Conservation (phyloP, 2,797 vertebrate species). For the Pseudochirops cupreus region DNA sequence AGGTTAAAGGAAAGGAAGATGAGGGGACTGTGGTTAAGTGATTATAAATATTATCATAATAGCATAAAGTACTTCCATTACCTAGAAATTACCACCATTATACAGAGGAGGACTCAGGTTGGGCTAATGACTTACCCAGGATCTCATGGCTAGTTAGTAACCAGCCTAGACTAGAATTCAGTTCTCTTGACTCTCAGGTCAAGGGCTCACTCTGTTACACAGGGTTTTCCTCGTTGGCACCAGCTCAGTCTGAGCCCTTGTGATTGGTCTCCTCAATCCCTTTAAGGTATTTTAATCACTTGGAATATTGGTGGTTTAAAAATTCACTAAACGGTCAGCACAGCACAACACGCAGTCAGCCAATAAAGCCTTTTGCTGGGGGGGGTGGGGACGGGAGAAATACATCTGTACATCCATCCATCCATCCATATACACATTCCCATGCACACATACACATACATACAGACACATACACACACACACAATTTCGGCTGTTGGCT, state of each 20-base stretch:
- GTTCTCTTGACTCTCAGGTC: conserved; percentile 1
- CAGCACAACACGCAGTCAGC: conserved; percentile 39
- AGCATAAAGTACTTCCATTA: neutral
- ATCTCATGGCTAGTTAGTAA: conserved; percentile 20
- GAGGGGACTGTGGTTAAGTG: neutral
- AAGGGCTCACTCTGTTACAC: neutral
- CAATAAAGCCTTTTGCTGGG: neutral
- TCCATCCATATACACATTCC: fast-evolving
- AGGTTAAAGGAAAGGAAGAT: neutral
- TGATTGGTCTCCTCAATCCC: conserved; percentile 31
- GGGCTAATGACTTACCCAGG: neutral
- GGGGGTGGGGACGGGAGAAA: neutral
- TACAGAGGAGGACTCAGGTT: conserved; percentile 3
- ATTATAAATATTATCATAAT: neutral
- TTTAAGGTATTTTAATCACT: conserved; percentile 60
- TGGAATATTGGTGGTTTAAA: conserved; percentile 62
- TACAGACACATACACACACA: neutral
- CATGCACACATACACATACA: neutral
- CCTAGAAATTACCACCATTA: neutral
- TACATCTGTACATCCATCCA: neutral
- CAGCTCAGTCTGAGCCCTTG: conserved; percentile 44
- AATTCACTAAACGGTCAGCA: conserved; percentile 65
- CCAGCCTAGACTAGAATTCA: neutral
- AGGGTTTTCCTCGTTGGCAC: conserved; percentile 34
- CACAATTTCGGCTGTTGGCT: conserved; percentile 34